Evolutionary conservation across 2,888 invertebrate genomes (phyloP).

Genomic region (Cantharis lateralis): DNA sequence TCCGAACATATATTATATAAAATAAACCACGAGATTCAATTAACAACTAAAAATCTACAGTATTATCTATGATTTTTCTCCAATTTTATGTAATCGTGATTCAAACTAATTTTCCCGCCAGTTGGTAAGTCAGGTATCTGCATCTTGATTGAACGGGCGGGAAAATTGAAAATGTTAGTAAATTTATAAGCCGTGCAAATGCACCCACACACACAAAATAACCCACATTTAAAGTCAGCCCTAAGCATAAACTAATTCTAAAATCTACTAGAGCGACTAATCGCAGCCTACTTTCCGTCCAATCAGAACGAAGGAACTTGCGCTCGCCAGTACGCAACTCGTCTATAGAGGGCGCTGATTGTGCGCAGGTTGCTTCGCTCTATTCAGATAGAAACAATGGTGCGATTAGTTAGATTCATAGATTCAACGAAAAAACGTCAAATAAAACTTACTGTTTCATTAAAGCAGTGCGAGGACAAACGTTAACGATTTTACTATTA

Average conservation of each 20-base stretch:
- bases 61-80: no score
- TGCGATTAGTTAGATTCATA: neutral
- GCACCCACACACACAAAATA: neutral
- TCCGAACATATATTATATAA: neutral
- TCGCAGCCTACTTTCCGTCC: neutral
- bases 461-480: conserved; percentile 91
- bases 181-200: neutral
- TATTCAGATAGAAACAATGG: neutral
- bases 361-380: neutral
- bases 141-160: no score
- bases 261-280: neutral
- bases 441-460: conserved; percentile 93
- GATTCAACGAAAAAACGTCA: neutral
- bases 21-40: neutral
- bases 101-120: no score
- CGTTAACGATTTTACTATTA: conserved; percentile 95
- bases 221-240: neutral
- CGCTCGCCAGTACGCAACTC: no score
- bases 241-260: neutral
- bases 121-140: no score
- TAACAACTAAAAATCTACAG: neutral
- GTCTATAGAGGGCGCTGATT: no score
- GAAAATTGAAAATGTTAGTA: neutral
- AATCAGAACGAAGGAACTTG: no score
- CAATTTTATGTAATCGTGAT: no score